Conservation (phyloP, 2,113 vertebrate genomes). For the Misgurnus anguillicaudatus region DNA sequence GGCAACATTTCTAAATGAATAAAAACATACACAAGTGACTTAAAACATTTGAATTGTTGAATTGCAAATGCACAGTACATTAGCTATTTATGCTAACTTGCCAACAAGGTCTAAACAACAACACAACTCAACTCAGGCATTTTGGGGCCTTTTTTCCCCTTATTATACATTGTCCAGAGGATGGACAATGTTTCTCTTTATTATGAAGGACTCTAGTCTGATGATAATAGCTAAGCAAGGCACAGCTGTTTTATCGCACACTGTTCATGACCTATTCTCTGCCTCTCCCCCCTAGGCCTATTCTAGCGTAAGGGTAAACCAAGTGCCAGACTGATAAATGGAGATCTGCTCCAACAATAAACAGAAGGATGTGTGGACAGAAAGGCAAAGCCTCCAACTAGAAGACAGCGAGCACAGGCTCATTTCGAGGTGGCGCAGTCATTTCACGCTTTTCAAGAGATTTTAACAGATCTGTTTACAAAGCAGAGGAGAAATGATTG, state of each 20-base stretch:
- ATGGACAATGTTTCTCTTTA: constrained; percentile 1
- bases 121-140: too few relatives aligned
- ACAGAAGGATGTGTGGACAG: constrained; percentile 18
- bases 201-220: background rate
- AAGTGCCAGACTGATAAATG: constrained; percentile 51
- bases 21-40: too few relatives aligned
- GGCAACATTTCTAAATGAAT: too few relatives aligned
- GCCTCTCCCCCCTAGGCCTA: constrained; percentile 21
- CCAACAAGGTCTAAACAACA: background rate
- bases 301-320: constrained; percentile 39
- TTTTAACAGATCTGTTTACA: constrained; percentile 57
- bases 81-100: too few relatives aligned
- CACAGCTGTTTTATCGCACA: constrained; percentile 35
- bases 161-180: background rate
- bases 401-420: constrained; percentile 24
- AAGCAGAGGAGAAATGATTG: constrained; percentile 47
- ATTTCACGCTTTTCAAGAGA: constrained; percentile 55
- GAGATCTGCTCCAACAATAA: constrained; percentile 38
- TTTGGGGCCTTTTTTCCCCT: background rate
- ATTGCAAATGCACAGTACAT: too few relatives aligned
- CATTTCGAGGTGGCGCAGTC: constrained; percentile 24
- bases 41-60: too few relatives aligned
- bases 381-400: background rate
- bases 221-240: constrained; percentile 1
- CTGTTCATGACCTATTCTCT: constrained; percentile 28